Conservation (phyloP, 2,888 invertebrate genomes). For the Drosophila percnosoma region DNA sequence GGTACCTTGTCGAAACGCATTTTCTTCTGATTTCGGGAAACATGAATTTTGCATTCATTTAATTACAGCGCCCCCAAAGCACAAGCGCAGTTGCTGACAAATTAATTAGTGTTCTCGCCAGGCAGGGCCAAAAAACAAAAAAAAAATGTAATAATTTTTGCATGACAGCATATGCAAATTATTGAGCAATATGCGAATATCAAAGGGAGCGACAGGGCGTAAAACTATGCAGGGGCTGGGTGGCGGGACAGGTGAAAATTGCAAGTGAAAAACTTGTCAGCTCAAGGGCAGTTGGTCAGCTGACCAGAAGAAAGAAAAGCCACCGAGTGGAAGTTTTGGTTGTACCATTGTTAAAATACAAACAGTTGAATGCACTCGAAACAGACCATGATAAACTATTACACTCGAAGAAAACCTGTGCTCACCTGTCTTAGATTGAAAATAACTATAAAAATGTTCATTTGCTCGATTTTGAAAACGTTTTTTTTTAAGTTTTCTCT, state of each 20-base stretch:
- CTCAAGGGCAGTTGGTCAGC: slow-evolving; percentile 79
- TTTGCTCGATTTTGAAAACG: not conserved
- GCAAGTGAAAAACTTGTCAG: slow-evolving; percentile 32
- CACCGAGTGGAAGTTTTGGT: slow-evolving; percentile 5
- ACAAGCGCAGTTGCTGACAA: slow-evolving; percentile 30
- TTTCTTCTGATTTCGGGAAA: slow-evolving; percentile 72
- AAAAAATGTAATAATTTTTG: slow-evolving; percentile 73
- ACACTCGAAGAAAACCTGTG: not conserved
- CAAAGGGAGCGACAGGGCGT: slow-evolving; percentile 71
- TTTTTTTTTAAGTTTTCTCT: not conserved
- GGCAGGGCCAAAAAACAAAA: slow-evolving; percentile 15
- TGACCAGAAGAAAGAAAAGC: slow-evolving; percentile 31
- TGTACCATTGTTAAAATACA: slow-evolving; percentile 71
- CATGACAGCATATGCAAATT: slow-evolving; percentile 81
- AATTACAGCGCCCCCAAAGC: slow-evolving; percentile 65
- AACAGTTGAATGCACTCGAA: slow-evolving; percentile 73
- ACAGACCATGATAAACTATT: not conserved
- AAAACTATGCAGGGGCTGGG: slow-evolving; percentile 32
- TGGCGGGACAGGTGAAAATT: slow-evolving; percentile 41
- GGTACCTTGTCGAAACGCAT: slow-evolving; percentile 72
- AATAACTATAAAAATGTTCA: not conserved
- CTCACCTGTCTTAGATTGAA: not conserved
- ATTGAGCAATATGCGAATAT: slow-evolving; percentile 43
- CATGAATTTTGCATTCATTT: slow-evolving; percentile 82
- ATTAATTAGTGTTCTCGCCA: slow-evolving; percentile 67